Evolutionary conservation across 2,888 invertebrate genomes (phyloP).

Genomic region (Theodoxus fluviatilis): DNA sequence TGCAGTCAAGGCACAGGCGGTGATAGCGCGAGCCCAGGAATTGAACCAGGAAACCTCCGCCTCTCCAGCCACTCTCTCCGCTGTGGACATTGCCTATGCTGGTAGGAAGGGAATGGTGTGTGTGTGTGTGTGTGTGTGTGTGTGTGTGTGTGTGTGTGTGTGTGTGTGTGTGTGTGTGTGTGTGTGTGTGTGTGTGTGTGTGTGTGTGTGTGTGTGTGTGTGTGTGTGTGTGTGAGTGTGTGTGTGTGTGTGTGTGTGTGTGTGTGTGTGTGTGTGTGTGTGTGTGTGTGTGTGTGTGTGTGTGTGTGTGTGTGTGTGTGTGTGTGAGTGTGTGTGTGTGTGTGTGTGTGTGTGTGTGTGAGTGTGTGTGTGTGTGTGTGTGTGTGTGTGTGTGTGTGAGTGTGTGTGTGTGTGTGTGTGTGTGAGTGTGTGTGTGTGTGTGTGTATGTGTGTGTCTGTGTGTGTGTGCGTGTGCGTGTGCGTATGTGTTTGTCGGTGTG

Average conservation of each 20-base stretch:
- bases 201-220: background rate
- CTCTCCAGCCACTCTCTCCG: conserved; percentile 30
- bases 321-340: background rate
- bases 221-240: background rate
- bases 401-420: too few relatives aligned
- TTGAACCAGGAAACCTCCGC: conserved; percentile 40
- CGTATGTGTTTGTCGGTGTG: too few relatives aligned
- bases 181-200: background rate
- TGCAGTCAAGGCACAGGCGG: conserved; percentile 57
- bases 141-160: conserved; percentile 10
- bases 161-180: conserved; percentile 22
- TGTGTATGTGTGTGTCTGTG: too few relatives aligned
- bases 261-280: background rate
- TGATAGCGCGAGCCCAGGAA: conserved; percentile 55
- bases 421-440: too few relatives aligned
- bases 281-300: conserved; percentile 5
- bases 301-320: conserved; percentile 1
- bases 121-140: background rate
- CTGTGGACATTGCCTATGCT: conserved; percentile 41
- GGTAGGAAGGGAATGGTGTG: conserved; percentile 31
- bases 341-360: too few relatives aligned
- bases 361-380: too few relatives aligned
- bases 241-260: background rate
- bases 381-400: too few relatives aligned
- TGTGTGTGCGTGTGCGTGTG: too few relatives aligned